A percentile compares a stretch with the other conserved stretches of the same genome.
Evolutionary conservation across 2,888 invertebrate genomes (phyloP).

Genomic region (Mesopsocus fuscifrons): DNA sequence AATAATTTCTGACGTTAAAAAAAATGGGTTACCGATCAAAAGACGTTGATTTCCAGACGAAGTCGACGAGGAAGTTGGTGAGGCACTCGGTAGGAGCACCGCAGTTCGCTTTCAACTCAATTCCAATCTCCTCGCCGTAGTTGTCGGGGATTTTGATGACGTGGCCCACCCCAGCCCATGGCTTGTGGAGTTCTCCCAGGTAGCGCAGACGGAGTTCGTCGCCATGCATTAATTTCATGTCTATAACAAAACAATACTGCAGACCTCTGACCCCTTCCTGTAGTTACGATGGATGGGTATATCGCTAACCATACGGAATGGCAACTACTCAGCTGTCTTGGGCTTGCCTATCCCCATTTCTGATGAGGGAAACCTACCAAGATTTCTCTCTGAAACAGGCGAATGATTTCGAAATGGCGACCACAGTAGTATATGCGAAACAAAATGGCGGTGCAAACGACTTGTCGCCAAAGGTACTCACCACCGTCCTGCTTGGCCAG

Average conservation of each 20-base stretch:
- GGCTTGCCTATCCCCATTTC: too few relatives aligned
- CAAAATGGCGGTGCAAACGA: too few relatives aligned
- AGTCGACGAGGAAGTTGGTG: slow-evolving; percentile 93
- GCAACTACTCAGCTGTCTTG: too few relatives aligned
- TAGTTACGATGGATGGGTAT: too few relatives aligned
- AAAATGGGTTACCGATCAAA: slow-evolving; percentile 93
- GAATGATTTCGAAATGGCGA: too few relatives aligned
- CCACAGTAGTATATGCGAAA: too few relatives aligned
- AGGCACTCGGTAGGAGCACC: slow-evolving; percentile 88
- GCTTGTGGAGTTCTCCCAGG: slow-evolving; percentile 78
- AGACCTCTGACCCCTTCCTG: too few relatives aligned
- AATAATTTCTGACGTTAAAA: too few relatives aligned
- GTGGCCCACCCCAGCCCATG: slow-evolving; percentile 96
- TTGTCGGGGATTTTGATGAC: slow-evolving; percentile 93
- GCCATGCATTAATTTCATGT: slow-evolving; percentile 98
- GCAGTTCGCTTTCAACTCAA: slow-evolving; percentile 81
- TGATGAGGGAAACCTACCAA: too few relatives aligned
- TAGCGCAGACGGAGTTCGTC: slow-evolving; percentile 89
- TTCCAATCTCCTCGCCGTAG: slow-evolving; percentile 94
- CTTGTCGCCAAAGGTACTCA: too few relatives aligned
- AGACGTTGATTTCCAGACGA: slow-evolving; percentile 97
- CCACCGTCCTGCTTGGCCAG: slow-evolving; percentile 89
- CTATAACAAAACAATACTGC: slow-evolving; percentile 27
- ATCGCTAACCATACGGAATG: too few relatives aligned
- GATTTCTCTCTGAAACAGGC: neutral